Evolutionary conservation across 2,797 vertebrate genomes (phyloP), one percentile per base, ranked within the genome.

Genomic region (Chlorospingus semifuscus): DNA sequence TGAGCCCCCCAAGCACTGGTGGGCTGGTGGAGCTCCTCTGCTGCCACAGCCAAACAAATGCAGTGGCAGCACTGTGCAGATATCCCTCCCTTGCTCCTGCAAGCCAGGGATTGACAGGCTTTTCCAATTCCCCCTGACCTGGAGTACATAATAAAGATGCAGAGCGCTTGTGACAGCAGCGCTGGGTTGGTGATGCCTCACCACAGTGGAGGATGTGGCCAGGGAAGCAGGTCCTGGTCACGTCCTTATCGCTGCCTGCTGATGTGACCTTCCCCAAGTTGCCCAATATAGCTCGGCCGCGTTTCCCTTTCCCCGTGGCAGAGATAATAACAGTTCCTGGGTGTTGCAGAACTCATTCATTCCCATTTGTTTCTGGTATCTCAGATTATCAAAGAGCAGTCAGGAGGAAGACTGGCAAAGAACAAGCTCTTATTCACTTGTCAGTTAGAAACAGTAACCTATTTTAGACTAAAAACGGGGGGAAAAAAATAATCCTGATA

Each of bases 281-380:
- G 82, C 91, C 89, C 78, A 42, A 93, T 79, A 69, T 47, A 76
- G 84, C 68, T 89, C 8, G 15, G 39, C 68, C 24, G 0, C 36
- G 3, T 66, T 89, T 75, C 77, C 66, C 77, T 85, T 65, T 55
- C 88, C 36, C 86, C 7, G 1, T 5, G 60, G 74, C 69, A 47
- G 64, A 64, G 88, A 90, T 77, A 61, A 85, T 61, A 70, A 82
- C 42, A 63, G 83, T 49, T 89, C 84, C 79, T 4, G 88, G 52
- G 82, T 94, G 79, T 81, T 24, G 9, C 93, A 85, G 87, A 89
- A 82, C 92, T 91, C 90, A 89, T 93, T 96, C 87, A 94, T 91
- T 87, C 84, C 56, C 77, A 9, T 87, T 90, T 91, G 85, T 78
- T 94, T 86, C 93, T 95, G 91, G 59, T 91, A 92, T 70, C 90